Percentiles rank a stretch among this genome's conserved stretches.
phyloP scores from a whole-genome alignment of 2,888 invertebrate genomes.

The Hylaea fasciaria region DNA sequence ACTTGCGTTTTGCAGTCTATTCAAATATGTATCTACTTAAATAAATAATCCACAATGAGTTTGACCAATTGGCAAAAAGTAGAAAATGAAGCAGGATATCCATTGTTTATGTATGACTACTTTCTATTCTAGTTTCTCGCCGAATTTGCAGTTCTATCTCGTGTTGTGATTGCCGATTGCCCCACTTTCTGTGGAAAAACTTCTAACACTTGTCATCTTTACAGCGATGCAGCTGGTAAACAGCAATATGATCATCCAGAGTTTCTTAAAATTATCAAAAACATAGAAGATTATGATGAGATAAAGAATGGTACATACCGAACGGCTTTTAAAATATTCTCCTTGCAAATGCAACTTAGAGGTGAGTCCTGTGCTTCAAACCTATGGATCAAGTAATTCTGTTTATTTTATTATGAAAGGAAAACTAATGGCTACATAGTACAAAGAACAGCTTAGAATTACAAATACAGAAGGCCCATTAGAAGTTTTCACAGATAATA shows the following conservation, averaged over 20 bases:
- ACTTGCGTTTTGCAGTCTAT: too few relatives aligned
- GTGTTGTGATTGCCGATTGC: too few relatives aligned
- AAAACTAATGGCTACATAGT: too few relatives aligned
- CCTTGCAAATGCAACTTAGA: slow-evolving; percentile 80
- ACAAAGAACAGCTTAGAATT: too few relatives aligned
- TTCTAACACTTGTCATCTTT: slow-evolving; percentile 25
- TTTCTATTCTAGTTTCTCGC: slow-evolving; percentile 54
- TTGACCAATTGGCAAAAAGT: slow-evolving; percentile 80
- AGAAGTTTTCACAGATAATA: too few relatives aligned
- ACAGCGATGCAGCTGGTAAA: slow-evolving; percentile 78
- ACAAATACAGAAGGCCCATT: too few relatives aligned
- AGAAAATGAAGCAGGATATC: slow-evolving; percentile 86
- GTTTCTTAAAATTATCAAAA: slow-evolving; percentile 83
- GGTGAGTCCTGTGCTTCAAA: slow-evolving; percentile 74
- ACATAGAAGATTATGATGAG: slow-evolving; percentile 86
- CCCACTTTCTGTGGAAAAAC: slow-evolving; percentile 8
- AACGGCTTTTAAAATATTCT: slow-evolving; percentile 88
- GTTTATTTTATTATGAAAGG: too few relatives aligned
- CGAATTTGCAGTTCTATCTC: too few relatives aligned
- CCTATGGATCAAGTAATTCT: background rate
- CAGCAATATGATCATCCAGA: slow-evolving; percentile 86
- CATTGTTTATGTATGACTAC: slow-evolving; percentile 84
- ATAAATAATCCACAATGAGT: slow-evolving; percentile 55
- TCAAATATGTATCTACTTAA: too few relatives aligned
- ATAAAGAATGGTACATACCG: slow-evolving; percentile 91